phyloP scores from a whole-genome alignment of 2,797 vertebrate species.

The Pipistrellus pipistrellus region DNA sequence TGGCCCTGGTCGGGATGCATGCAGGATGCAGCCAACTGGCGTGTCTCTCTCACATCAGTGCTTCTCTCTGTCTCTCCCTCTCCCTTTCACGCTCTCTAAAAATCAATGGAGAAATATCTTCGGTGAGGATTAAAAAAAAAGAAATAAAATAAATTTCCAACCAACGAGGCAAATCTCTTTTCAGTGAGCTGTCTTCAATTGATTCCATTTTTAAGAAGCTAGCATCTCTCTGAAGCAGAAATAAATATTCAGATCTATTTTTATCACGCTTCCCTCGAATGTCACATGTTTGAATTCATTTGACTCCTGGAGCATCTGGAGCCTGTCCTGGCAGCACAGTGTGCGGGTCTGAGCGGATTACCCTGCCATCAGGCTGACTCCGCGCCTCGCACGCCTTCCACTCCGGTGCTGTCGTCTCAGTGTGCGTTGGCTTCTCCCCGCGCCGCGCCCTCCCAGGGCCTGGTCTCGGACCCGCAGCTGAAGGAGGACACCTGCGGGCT shows the following conservation, averaged over 20 bases:
- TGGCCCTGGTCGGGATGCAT: too few relatives aligned
- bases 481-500: not conserved
- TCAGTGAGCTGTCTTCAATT: not conserved
- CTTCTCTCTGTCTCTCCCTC: too few relatives aligned
- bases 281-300: not conserved
- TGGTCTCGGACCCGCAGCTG: not conserved
- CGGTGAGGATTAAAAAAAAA: too few relatives aligned
- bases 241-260: conserved; percentile 65
- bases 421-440: not conserved
- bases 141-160: not conserved
- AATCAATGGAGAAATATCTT: too few relatives aligned
- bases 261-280: conserved; percentile 17
- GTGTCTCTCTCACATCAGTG: too few relatives aligned
- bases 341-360: not conserved
- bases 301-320: conserved; percentile 43
- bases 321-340: not conserved
- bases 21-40: too few relatives aligned
- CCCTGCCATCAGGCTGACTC: not conserved
- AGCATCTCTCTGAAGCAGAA: conserved; percentile 21
- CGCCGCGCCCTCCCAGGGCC: not conserved
- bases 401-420: not conserved
- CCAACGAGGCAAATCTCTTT: not conserved
- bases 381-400: not conserved
- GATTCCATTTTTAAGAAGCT: conserved; percentile 56
- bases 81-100: too few relatives aligned